Base-by-base conservation (phyloP, 2,113 vertebrate species). In the Clarias magur region DNA sequence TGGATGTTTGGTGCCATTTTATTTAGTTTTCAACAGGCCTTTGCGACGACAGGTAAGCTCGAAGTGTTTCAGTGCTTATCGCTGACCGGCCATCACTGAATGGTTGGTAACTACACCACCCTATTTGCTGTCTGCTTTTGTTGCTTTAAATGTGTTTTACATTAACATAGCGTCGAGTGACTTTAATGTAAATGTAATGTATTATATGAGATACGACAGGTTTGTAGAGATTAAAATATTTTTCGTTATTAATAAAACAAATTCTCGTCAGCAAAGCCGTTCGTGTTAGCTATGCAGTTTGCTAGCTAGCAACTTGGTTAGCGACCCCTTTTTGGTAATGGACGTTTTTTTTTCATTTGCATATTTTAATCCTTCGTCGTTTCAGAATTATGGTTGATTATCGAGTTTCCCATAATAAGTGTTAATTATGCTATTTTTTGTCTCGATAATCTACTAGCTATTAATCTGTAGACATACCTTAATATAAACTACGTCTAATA, bases 41-140 rank as follows among this genome's bases (percentile, higher is more conserved):
- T 68, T 16, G 93, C 95, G 12, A 62, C 59, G 83, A 94, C 95
- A 95, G 95, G 95, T 96, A 94, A 92, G 92, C 83, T 87, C 88
- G n/a, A 27, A 4, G 38, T 83, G 60, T 89, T 86, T 86, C 72
- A 60, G 70, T 8, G 25, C 9, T 12, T 4, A 25, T n/a, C 68
- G 70, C 21, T 62, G 7, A 63, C 2, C 68, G 65, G 70, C 85
- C 42, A 19, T 56, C 5, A 65, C 15, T 13, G 4, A 42, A 27
- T 82, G 56, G 68, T 34, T 27, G n/a, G n/a, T 38, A 48, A 48
- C 48, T 48, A 23, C 1, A 25, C 1, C 62, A 62, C 57, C 57
- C 56, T 38, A 21, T 60, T 63, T 68, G 21, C 3, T 83, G 30
- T 3, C 23, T 6, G 6, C 17, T 27, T 16, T 30, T 27, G 56